Evolutionary conservation across 2,797 vertebrate species (phyloP).

Genomic region (Salarias fasciatus): DNA sequence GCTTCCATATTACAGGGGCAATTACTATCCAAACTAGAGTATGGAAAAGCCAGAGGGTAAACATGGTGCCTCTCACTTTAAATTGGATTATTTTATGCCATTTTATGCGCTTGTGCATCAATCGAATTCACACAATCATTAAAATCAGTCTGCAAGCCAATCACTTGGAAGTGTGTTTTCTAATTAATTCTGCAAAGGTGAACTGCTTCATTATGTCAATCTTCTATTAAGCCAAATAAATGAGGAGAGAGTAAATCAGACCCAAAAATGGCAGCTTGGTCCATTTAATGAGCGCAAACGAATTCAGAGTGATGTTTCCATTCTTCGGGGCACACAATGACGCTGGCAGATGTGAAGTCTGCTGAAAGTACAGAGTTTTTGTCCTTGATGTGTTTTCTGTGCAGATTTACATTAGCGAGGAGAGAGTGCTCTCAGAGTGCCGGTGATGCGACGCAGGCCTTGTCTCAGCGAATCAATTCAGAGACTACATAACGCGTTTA

Average conservation of each 20-base stretch:
- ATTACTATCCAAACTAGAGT: neutral
- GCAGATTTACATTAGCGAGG: conserved; percentile 15
- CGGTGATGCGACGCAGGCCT: conserved; percentile 10
- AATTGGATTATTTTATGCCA: conserved; percentile 7
- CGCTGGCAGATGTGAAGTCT: conserved; percentile 8
- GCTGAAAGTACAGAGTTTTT: conserved; percentile 2
- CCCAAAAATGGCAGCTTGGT: conserved; percentile 7
- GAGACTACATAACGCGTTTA: conserved; percentile 17
- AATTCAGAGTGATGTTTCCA: conserved; percentile 15
- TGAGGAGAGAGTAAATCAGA: conserved; percentile 34
- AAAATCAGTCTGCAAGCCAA: conserved; percentile 8
- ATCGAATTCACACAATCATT: conserved; percentile 18
- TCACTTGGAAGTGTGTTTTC: conserved; percentile 13
- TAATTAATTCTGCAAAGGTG: conserved; percentile 21
- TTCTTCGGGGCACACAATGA: conserved; percentile 20
- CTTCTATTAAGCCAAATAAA: conserved; percentile 44
- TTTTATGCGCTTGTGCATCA: conserved; percentile 16
- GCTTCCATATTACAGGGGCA: neutral
- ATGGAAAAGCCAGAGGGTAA: no score
- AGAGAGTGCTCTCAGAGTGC: neutral
- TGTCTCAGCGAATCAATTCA: conserved; percentile 7
- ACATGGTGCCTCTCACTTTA: neutral
- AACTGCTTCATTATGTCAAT: conserved; percentile 40
- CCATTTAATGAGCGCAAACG: conserved; percentile 44
- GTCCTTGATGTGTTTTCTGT: conserved; percentile 9